phyloP scores from a whole-genome alignment of 2,113 vertebrate species.

The Calidris pygmaea region DNA sequence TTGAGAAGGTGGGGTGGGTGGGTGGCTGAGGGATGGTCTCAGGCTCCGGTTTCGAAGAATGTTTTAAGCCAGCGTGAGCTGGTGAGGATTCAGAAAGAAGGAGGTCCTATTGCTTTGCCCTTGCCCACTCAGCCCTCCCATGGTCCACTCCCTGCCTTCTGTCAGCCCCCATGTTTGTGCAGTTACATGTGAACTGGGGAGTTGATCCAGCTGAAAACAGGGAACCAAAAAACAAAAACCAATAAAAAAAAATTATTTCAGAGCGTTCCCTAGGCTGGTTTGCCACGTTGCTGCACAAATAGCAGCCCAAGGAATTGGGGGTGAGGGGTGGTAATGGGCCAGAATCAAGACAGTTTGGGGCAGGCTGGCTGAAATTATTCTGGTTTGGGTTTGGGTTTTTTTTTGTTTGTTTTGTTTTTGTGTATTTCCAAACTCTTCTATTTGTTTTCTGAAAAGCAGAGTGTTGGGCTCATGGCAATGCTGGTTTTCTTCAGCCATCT shows the following conservation, averaged over 20 bases:
- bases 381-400: not conserved
- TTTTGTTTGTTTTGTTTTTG: no score
- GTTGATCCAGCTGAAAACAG: not conserved
- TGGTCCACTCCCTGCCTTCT: not conserved
- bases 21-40: not conserved
- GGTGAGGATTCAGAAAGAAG: not conserved
- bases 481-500: not conserved
- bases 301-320: not conserved
- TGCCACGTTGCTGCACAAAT: not conserved
- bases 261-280: not conserved
- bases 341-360: not conserved
- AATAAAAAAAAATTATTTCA: not conserved
- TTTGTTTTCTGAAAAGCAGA: not conserved
- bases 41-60: not conserved
- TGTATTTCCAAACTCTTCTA: not conserved
- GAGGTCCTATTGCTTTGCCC: not conserved
- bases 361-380: not conserved
- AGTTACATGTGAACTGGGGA: not conserved
- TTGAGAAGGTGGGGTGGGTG: constrained; percentile 11
- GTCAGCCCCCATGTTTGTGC: constrained; percentile 10
- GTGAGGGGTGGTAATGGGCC: not conserved
- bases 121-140: constrained; percentile 6
- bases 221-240: not conserved
- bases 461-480: not conserved
- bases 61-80: not conserved